Percentiles rank a stretch among this genome's conserved stretches.
Evolutionary conservation across 2,113 vertebrate species (phyloP).

Genomic region (Notothenia coriiceps): DNA sequence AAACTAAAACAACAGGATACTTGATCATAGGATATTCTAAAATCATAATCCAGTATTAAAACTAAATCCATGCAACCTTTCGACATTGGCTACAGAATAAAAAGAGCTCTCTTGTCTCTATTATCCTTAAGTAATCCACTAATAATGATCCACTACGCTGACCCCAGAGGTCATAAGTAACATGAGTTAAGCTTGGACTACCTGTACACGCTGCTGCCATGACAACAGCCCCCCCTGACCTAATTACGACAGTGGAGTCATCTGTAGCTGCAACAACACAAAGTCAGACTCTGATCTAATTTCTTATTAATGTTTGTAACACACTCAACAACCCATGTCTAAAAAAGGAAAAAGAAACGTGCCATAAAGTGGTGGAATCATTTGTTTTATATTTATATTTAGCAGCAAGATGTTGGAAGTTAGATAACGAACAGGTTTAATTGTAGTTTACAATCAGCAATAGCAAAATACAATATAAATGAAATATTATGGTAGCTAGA

Average conservation of each 20-base stretch:
- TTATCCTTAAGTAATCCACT: not conserved
- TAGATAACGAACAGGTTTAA: not conserved
- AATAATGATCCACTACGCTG: constrained; percentile 4
- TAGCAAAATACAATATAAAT: not conserved
- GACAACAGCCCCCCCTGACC: constrained; percentile 39
- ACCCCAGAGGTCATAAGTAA: constrained; percentile 33
- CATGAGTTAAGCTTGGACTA: constrained; percentile 8
- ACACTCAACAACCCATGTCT: not conserved
- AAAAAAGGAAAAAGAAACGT: not conserved
- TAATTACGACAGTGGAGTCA: constrained; percentile 1
- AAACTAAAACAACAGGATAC: too few relatives aligned
- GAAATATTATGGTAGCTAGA: constrained; percentile 4
- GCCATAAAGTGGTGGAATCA: not conserved
- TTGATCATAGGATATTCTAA: too few relatives aligned
- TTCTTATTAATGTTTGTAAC: not conserved
- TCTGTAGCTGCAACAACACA: not conserved
- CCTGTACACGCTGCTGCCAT: constrained; percentile 17
- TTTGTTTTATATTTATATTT: constrained; percentile 20
- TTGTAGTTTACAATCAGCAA: not conserved
- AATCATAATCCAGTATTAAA: too few relatives aligned
- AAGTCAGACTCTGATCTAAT: constrained; percentile 16
- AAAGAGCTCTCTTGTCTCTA: not conserved
- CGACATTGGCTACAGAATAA: not conserved
- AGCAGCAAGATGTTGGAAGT: constrained; percentile 22
- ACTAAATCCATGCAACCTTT: not conserved